Evolutionary conservation across 2,888 invertebrate genomes (phyloP).

Genomic region (Plagiodera versicolora): DNA sequence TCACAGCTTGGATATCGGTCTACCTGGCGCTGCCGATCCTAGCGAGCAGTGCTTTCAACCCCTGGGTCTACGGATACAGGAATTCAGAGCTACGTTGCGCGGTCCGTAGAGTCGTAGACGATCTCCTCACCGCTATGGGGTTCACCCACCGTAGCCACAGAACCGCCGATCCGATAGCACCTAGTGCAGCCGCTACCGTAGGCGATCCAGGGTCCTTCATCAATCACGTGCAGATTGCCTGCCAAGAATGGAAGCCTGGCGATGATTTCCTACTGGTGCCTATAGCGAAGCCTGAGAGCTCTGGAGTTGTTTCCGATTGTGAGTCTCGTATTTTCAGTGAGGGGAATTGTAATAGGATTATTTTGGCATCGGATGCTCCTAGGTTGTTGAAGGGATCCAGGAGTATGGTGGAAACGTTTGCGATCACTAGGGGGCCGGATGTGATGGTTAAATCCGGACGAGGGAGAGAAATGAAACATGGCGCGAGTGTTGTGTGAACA

Average conservation of each 20-base stretch:
- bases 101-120: slow-evolving; percentile 60
- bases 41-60: slow-evolving; percentile 63
- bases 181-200: slow-evolving; percentile 51
- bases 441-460: slow-evolving; percentile 47
- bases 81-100: slow-evolving; percentile 64
- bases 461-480: slow-evolving; percentile 45
- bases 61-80: slow-evolving; percentile 68
- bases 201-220: slow-evolving; percentile 52
- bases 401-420: slow-evolving; percentile 52
- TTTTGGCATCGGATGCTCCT: slow-evolving; percentile 31
- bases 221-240: slow-evolving; percentile 48
- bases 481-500: slow-evolving; percentile 48
- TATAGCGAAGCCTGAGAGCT: slow-evolving; percentile 51
- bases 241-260: slow-evolving; percentile 41
- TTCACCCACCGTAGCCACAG: slow-evolving; percentile 50
- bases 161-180: slow-evolving; percentile 46
- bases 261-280: slow-evolving; percentile 51
- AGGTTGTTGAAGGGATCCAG: slow-evolving; percentile 41
- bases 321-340: slow-evolving; percentile 35
- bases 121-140: slow-evolving; percentile 55
- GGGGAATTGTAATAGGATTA: slow-evolving; percentile 37
- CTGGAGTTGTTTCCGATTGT: slow-evolving; percentile 43
- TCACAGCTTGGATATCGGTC: slow-evolving; percentile 59
- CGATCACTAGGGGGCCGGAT: slow-evolving; percentile 47
- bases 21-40: slow-evolving; percentile 63